Evolutionary conservation across 2,113 vertebrate genomes (phyloP).

Genomic region (Indicator indicator): DNA sequence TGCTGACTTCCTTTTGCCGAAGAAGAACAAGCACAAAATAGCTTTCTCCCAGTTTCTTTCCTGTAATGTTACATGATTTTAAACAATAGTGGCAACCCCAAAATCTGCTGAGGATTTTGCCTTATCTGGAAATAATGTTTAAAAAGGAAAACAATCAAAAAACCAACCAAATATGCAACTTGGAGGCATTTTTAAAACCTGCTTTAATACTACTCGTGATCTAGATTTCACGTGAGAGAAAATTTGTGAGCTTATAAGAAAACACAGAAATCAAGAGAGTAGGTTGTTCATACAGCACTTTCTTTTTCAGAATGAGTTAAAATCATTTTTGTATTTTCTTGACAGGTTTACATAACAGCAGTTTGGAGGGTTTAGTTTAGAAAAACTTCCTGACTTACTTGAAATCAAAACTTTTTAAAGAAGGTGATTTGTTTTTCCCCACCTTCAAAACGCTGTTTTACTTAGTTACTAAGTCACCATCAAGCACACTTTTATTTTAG

Average conservation of each 20-base stretch:
- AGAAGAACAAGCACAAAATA: background rate
- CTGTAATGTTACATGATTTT: background rate
- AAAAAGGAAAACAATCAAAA: background rate
- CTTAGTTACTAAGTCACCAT: background rate
- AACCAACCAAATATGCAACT: background rate
- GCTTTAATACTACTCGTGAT: background rate
- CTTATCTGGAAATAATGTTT: background rate
- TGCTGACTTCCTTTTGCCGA: accelerated
- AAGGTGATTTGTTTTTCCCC: background rate
- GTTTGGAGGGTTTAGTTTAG: background rate
- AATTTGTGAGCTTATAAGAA: background rate
- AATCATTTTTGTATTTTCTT: background rate
- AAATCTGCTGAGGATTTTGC: background rate
- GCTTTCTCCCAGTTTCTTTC: background rate
- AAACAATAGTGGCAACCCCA: background rate
- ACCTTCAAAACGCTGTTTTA: background rate
- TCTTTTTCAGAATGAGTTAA: background rate
- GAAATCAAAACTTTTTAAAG: background rate
- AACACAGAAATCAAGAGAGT: background rate
- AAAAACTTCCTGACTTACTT: background rate
- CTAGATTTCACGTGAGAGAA: background rate
- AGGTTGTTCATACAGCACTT: background rate
- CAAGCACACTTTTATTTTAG: background rate
- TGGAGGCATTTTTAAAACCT: background rate
- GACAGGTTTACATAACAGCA: background rate